Percentiles rank a stretch among this genome's conserved stretches.
These are phyloP conservation scores for Drosophila chauvacae DNA, from an alignment of 1,140 invertebrate genomes.

Conservation along the genomic window DNA sequence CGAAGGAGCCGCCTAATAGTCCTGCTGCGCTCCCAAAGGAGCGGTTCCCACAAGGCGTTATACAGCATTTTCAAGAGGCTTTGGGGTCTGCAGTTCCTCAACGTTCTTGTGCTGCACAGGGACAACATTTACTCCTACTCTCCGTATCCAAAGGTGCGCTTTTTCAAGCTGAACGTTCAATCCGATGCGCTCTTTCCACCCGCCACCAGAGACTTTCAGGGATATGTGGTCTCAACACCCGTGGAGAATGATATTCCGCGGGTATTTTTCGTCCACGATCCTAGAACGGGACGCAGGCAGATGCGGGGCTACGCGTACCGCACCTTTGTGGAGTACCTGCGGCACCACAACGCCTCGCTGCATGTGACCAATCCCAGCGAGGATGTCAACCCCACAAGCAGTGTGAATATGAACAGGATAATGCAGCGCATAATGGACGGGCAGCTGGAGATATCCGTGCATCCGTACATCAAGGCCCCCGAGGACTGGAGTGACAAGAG, in stretches of 20 bases:
- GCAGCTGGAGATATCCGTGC: slow-evolving; percentile 62
- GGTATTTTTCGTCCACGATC: slow-evolving; percentile 55
- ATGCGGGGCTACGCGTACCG: slow-evolving; percentile 69
- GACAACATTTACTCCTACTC: slow-evolving; percentile 53
- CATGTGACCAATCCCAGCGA: slow-evolving; percentile 49
- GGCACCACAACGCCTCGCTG: slow-evolving; percentile 61
- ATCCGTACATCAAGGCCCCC: slow-evolving; percentile 62
- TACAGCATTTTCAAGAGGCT: slow-evolving; percentile 43
- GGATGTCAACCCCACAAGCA: slow-evolving; percentile 29
- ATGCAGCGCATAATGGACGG: slow-evolving; percentile 41
- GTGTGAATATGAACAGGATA: slow-evolving; percentile 63
- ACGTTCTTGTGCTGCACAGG: slow-evolving; percentile 50
- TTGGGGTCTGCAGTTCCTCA: slow-evolving; percentile 62
- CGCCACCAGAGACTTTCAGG: slow-evolving; percentile 26
- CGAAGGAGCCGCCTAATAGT: slow-evolving; percentile 52
- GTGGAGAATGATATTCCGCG: slow-evolving; percentile 76
- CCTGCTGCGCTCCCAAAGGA: slow-evolving; percentile 3
- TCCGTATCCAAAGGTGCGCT: slow-evolving; percentile 58
- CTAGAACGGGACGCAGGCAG: slow-evolving; percentile 2
- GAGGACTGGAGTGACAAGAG: slow-evolving; percentile 57
- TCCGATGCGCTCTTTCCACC: slow-evolving; percentile 35
- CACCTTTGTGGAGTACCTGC: slow-evolving; percentile 63
- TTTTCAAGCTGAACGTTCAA: slow-evolving; percentile 15
- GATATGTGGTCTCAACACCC: slow-evolving; percentile 67
- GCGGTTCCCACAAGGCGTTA: slow-evolving; percentile 11